These are phyloP conservation scores for Sisyra nigra DNA, from an alignment of 2,888 invertebrate species.

Conservation along the genomic window DNA sequence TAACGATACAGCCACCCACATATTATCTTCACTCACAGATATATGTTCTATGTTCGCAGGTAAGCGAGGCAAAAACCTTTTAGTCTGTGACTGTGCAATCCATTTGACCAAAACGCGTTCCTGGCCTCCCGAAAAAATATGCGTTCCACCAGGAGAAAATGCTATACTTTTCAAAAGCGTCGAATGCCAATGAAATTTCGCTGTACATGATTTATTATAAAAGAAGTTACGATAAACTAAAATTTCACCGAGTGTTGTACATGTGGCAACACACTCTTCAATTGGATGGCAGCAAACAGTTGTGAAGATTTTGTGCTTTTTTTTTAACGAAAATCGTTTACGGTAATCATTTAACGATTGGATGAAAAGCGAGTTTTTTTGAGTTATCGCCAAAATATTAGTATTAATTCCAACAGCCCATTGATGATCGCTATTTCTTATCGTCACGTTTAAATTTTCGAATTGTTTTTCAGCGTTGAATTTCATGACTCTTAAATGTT, in stretches of 20 bases:
- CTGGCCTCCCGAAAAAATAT: slow-evolving; percentile 59
- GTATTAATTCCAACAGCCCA: not conserved
- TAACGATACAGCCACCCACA: slow-evolving; percentile 45
- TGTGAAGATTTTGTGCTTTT: slow-evolving; percentile 28
- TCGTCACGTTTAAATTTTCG: too few species aligned
- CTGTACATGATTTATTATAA: slow-evolving; percentile 15
- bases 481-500: too few species aligned
- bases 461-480: too few species aligned
- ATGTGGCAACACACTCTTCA: slow-evolving; percentile 47
- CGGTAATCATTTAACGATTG: not conserved
- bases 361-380: not conserved
- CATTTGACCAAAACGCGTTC: slow-evolving; percentile 68
- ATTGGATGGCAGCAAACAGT: slow-evolving; percentile 50
- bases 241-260: slow-evolving; percentile 47
- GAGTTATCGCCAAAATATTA: slow-evolving; percentile 3
- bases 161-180: slow-evolving; percentile 46
- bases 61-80: slow-evolving; percentile 51
- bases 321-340: slow-evolving; percentile 9
- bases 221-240: slow-evolving; percentile 41
- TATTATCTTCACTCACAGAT: slow-evolving; percentile 40
- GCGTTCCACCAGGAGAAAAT: slow-evolving; percentile 46
- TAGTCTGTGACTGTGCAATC: slow-evolving; percentile 34
- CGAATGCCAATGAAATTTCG: slow-evolving; percentile 62
- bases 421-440: not conserved
- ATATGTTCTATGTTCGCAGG: slow-evolving; percentile 49